phyloP scores from a whole-genome alignment of 2,888 invertebrate genomes.

The Idaea aversata region DNA sequence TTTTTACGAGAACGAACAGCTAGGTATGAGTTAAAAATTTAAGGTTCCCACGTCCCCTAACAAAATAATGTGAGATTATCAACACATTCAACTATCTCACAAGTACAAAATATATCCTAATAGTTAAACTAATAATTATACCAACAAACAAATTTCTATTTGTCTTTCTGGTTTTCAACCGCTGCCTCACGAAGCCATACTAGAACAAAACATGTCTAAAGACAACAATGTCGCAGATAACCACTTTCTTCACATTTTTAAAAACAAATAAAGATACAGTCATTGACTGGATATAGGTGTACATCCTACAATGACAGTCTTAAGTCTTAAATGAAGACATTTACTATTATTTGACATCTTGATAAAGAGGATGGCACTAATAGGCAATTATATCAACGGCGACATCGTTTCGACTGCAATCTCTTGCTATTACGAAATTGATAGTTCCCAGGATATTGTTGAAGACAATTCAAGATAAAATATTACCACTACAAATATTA shows the following conservation, averaged over 20 bases:
- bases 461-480: constrained; percentile 27
- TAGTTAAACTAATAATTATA: no score
- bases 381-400: constrained; percentile 40
- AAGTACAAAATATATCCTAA: no score
- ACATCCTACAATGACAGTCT: background rate
- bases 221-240: no score
- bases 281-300: background rate
- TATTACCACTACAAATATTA: constrained; percentile 6
- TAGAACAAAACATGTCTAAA: no score
- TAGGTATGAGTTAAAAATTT: no score
- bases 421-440: constrained; percentile 28
- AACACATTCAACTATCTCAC: no score
- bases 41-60: no score
- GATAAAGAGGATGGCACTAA: constrained; percentile 39
- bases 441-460: constrained; percentile 34
- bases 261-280: background rate
- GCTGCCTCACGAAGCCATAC: no score
- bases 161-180: no score
- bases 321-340: background rate
- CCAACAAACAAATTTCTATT: no score
- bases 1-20: no score
- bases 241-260: background rate
- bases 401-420: constrained; percentile 45
- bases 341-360: background rate
- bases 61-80: no score